These are phyloP conservation scores for Spondyliosoma cantharus DNA, from an alignment of 2,797 vertebrate species.

Conservation along the genomic window DNA sequence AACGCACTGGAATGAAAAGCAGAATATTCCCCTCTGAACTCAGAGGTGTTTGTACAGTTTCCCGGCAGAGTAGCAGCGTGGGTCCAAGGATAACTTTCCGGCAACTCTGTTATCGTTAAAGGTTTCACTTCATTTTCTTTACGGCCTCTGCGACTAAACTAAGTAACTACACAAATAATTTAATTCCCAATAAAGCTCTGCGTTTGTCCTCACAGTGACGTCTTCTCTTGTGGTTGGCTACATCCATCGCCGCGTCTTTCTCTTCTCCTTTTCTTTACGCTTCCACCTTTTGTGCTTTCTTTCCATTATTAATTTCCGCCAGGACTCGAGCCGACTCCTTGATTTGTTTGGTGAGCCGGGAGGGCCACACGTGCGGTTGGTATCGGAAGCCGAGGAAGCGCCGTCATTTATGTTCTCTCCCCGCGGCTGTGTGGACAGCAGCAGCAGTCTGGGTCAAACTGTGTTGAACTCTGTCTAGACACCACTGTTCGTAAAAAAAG, in stretches of 20 bases:
- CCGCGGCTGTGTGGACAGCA: conserved; percentile 41
- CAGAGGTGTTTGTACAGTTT: background rate
- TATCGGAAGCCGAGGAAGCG: background rate
- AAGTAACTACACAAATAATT: conserved; percentile 11
- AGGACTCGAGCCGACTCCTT: conserved; percentile 5
- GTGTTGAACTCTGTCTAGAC: conserved; percentile 60
- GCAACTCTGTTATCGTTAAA: background rate
- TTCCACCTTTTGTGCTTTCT: conserved; percentile 7
- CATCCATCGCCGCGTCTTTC: conserved; percentile 1
- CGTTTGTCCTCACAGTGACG: conserved; percentile 10
- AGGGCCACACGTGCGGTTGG: conserved; percentile 5
- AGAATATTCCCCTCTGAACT: too few species aligned
- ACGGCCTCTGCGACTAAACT: background rate
- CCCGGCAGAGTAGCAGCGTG: background rate
- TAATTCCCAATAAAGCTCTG: conserved; percentile 13
- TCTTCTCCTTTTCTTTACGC: background rate
- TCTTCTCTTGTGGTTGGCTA: background rate
- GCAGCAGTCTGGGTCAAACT: conserved; percentile 31
- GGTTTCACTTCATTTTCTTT: conserved; percentile 5
- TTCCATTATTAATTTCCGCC: conserved; percentile 28
- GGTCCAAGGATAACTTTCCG: background rate
- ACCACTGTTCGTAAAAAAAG: conserved; percentile 40
- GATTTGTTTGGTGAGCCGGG: conserved; percentile 26
- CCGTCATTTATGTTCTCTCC: conserved; percentile 10
- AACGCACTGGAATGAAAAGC: too few species aligned